Evolutionary conservation across 2,888 invertebrate genomes (phyloP).

Genomic region (Epirrita christyi): DNA sequence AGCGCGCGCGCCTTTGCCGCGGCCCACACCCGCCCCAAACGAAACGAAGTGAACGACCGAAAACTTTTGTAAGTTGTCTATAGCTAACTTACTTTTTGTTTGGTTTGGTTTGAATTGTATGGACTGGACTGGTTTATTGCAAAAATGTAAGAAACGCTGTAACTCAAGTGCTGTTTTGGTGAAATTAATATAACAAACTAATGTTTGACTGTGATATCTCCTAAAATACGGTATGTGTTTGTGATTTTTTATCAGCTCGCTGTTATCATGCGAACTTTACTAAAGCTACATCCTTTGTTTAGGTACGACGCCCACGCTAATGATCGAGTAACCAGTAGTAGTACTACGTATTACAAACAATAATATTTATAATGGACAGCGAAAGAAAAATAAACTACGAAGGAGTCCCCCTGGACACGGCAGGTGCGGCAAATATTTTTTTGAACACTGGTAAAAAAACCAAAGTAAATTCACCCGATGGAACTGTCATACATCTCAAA

Average conservation of each 20-base stretch:
- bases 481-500: slow-evolving; percentile 76
- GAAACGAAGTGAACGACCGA: slow-evolving; percentile 46
- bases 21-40: no score
- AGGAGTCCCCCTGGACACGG: slow-evolving; percentile 71
- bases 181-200: slow-evolving; percentile 9
- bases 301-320: slow-evolving; percentile 67
- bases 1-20: slow-evolving; percentile 58
- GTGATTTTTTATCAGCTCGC: slow-evolving; percentile 60
- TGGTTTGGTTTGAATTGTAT: slow-evolving; percentile 49
- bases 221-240: slow-evolving; percentile 53
- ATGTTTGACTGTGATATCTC: slow-evolving; percentile 18
- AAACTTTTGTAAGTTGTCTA: slow-evolving; percentile 44
- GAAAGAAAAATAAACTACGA: slow-evolving; percentile 74
- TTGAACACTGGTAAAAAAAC: slow-evolving; percentile 72
- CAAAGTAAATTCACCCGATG: slow-evolving; percentile 67
- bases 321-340: slow-evolving; percentile 60
- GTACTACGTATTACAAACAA: slow-evolving; percentile 47
- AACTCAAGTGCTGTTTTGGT: slow-evolving; percentile 21
- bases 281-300: slow-evolving; percentile 78
- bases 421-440: slow-evolving; percentile 77
- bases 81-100: slow-evolving; percentile 61
- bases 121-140: slow-evolving; percentile 42
- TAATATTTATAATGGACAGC: slow-evolving; percentile 68
- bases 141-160: slow-evolving; percentile 33
- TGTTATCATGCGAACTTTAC: slow-evolving; percentile 69